Conservation (phyloP, 2,113 vertebrate genomes). For the Bagarius yarrelli region DNA sequence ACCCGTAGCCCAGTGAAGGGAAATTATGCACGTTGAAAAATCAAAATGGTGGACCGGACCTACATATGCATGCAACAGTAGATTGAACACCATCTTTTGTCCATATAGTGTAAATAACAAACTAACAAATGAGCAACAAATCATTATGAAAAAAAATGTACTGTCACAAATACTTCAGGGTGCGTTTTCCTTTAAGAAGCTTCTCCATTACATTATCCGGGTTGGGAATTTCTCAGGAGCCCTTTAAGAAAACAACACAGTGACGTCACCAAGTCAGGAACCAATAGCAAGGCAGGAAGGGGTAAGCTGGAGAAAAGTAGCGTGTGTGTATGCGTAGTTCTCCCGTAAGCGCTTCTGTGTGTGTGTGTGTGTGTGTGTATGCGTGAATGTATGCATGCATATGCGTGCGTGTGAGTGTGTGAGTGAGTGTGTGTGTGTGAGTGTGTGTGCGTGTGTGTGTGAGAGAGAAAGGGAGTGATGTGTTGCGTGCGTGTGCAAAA, state of each 20-base stretch:
- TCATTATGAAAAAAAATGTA: not conserved
- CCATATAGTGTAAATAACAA: not conserved
- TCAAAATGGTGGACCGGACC: not conserved
- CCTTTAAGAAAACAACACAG: conserved; percentile 61
- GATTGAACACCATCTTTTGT: not conserved
- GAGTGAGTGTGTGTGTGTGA: not conserved
- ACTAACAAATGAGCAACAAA: not conserved
- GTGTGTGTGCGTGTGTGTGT: not conserved
- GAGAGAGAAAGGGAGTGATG: not conserved
- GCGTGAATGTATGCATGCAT: conserved; percentile 57
- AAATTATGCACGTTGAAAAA: not conserved
- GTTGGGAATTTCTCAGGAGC: conserved; percentile 38
- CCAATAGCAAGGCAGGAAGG: conserved; percentile 63
- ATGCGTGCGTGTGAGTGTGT: not conserved
- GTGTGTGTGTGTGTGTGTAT: conserved; percentile 59
- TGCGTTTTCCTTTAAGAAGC: not conserved
- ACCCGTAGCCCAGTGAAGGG: not conserved
- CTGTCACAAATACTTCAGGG: not conserved
- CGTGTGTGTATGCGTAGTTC: conserved; percentile 27
- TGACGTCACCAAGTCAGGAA: conserved; percentile 57
- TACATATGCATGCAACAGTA: not conserved
- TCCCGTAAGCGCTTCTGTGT: conserved; percentile 43
- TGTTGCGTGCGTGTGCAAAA: not conserved
- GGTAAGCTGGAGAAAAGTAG: conserved; percentile 48
- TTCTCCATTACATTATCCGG: not conserved